Percentiles rank a stretch among this genome's conserved stretches.
phyloP scores from a whole-genome alignment of 2,797 vertebrate species.

The Harpagifer antarcticus region DNA sequence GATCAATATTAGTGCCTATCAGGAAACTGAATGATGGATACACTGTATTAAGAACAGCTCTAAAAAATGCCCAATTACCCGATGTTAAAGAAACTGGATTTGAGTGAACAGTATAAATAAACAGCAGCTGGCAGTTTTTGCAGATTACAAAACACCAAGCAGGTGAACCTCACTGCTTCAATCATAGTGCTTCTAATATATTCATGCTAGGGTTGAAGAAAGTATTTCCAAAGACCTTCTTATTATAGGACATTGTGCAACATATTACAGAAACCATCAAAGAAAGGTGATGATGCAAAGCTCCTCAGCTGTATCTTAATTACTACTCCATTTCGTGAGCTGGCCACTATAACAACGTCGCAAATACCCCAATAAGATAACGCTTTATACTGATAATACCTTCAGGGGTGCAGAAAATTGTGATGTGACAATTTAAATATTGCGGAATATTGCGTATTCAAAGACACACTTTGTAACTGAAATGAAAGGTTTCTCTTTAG shows the following conservation, averaged over 20 bases:
- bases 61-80: neutral
- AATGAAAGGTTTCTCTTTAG: too few relatives aligned
- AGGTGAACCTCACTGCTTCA: neutral
- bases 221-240: neutral
- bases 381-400: neutral
- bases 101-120: neutral
- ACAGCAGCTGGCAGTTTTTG: neutral
- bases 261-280: neutral
- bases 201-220: neutral
- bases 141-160: neutral
- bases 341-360: neutral
- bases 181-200: neutral
- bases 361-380: neutral
- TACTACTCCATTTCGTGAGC: neutral
- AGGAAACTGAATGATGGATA: neutral
- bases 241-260: neutral
- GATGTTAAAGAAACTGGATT: neutral
- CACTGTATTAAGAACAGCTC: neutral
- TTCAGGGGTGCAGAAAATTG: neutral
- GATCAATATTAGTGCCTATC: neutral
- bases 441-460: neutral
- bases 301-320: neutral
- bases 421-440: slow-evolving; percentile 1
- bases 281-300: neutral
- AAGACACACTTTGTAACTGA: neutral